Evolutionary conservation across 2,113 vertebrate species (phyloP).

Genomic region (Pseudorasbora parva): DNA sequence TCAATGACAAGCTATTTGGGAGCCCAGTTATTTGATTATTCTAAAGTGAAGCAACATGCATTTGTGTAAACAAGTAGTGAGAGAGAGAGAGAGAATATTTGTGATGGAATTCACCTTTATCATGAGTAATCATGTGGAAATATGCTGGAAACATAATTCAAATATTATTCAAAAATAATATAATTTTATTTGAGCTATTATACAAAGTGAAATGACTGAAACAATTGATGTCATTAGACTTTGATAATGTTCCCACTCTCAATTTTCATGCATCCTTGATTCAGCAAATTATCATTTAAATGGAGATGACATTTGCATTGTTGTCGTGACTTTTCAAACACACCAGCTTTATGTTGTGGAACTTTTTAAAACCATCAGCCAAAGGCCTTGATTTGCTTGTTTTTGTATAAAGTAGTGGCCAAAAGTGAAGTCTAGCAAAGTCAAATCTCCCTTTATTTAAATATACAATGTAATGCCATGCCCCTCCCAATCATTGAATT

Average conservation of each 20-base stretch:
- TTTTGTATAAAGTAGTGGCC: no score
- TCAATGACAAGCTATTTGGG: slow-evolving; percentile 73
- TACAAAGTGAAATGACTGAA: slow-evolving; percentile 23
- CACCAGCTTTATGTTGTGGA: neutral
- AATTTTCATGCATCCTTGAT: slow-evolving; percentile 39
- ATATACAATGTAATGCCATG: no score
- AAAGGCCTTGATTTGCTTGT: neutral
- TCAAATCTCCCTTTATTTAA: no score
- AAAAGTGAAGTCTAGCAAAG: no score
- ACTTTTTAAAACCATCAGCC: neutral
- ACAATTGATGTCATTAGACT: slow-evolving; percentile 46
- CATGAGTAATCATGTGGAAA: neutral
- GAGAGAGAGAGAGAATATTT: neutral
- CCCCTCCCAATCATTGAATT: no score
- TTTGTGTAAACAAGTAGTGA: neutral
- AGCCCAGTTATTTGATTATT: slow-evolving; percentile 26
- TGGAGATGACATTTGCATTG: neutral
- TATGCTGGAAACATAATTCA: neutral
- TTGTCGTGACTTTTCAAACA: neutral
- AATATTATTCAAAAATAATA: slow-evolving; percentile 21
- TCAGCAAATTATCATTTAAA: slow-evolving; percentile 46
- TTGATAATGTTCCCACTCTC: slow-evolving; percentile 32
- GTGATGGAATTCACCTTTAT: neutral
- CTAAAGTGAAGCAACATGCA: neutral
- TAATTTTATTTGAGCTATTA: slow-evolving; percentile 41